phyloP scores from a whole-genome alignment of 2,797 vertebrate genomes.

The Anguilla pacifica region DNA sequence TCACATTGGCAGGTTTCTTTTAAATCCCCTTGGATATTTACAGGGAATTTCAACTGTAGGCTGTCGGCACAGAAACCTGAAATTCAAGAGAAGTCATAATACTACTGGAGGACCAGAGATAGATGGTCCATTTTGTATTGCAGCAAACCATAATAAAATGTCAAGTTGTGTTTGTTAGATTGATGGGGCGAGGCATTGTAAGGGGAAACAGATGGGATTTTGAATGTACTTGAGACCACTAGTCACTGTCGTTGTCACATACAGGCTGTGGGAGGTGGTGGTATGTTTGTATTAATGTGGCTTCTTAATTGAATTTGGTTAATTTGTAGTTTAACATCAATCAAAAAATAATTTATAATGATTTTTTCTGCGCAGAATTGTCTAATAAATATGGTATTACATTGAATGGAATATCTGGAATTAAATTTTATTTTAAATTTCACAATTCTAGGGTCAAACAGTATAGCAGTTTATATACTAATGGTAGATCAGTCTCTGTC shows the following conservation, averaged over 20 bases:
- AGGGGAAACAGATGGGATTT: neutral
- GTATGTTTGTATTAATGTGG: neutral
- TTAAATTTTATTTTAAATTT: neutral
- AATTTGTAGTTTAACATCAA: neutral
- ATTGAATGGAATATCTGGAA: neutral
- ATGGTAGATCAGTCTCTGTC: neutral
- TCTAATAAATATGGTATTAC: neutral
- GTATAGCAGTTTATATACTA: neutral
- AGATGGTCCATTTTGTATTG: neutral
- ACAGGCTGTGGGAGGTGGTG: neutral
- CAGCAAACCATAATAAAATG: neutral
- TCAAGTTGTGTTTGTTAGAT: neutral
- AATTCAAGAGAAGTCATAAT: slow-evolving; percentile 1
- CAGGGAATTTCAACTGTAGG: neutral
- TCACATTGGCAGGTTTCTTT: neutral
- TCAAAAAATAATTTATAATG: neutral
- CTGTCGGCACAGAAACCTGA: neutral
- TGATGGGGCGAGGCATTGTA: neutral
- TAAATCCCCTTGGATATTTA: neutral
- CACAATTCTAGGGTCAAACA: neutral
- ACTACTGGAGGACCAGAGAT: neutral
- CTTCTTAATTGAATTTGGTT: neutral
- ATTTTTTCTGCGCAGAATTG: neutral
- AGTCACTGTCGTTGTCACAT: neutral
- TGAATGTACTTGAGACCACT: neutral